These are phyloP conservation scores for Argopecten irradians DNA, from an alignment of 1,140 invertebrate genomes.

Conservation along the genomic window DNA sequence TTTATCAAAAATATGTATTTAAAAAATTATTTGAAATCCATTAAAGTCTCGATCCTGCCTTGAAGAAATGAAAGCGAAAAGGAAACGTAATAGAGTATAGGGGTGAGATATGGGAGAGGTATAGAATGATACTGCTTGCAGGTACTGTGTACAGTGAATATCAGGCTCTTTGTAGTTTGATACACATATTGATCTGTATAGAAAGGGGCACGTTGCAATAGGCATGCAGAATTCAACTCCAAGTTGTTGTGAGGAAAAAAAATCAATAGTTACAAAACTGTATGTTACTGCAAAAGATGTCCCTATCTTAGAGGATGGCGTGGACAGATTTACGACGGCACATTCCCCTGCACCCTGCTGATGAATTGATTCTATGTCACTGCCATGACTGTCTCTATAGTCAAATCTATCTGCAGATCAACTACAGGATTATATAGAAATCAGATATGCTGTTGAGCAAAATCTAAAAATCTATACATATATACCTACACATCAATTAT, in stretches of 20 bases:
- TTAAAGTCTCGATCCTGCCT: background rate
- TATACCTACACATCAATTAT: background rate
- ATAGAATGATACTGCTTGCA: background rate
- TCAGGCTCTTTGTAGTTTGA: background rate
- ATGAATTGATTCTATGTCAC: background rate
- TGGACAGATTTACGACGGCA: background rate
- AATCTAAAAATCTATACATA: background rate
- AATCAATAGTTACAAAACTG: conserved; percentile 18
- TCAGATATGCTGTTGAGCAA: background rate
- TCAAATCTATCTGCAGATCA: background rate
- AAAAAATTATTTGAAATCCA: no score
- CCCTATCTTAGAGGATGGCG: background rate
- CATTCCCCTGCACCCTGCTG: background rate
- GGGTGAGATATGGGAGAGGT: background rate
- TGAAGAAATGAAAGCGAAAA: background rate
- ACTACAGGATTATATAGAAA: background rate
- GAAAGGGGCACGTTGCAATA: conserved; percentile 5
- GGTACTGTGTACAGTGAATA: background rate
- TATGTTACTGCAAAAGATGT: conserved; percentile 11
- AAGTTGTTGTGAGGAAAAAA: background rate
- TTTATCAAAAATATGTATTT: no score
- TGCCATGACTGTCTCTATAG: background rate
- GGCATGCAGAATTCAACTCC: conserved; percentile 20
- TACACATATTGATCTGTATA: background rate
- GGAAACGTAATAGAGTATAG: background rate